Percentiles rank a stretch among this genome's conserved stretches.
phyloP scores from a whole-genome alignment of 2,113 vertebrate species.

The Caloenas nicobarica region DNA sequence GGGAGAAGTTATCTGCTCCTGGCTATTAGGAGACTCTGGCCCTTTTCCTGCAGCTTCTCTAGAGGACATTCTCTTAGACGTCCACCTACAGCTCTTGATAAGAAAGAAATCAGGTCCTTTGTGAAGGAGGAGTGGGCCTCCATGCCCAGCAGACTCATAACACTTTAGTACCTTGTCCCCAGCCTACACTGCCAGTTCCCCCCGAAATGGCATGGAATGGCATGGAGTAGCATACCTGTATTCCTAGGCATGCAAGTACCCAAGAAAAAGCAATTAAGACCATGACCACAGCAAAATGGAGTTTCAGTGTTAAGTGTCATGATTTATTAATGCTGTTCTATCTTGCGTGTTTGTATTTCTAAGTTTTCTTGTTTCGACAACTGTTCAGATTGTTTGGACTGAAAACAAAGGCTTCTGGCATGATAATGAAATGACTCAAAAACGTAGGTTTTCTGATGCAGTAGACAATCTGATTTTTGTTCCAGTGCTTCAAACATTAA shows the following conservation, averaged over 20 bases:
- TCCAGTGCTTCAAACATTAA: background rate
- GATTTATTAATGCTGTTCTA: slow-evolving; percentile 5
- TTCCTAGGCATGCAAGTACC: fast-evolving
- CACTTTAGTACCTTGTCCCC: background rate
- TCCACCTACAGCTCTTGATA: background rate
- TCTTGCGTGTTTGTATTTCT: slow-evolving; percentile 22
- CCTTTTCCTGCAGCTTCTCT: background rate
- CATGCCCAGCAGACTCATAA: background rate
- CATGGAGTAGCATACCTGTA: background rate
- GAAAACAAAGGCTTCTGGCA: slow-evolving; percentile 19
- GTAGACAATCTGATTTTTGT: background rate
- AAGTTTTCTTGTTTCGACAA: slow-evolving; percentile 60
- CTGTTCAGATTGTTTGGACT: slow-evolving; percentile 41
- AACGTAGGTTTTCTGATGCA: background rate
- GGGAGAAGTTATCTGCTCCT: fast-evolving
- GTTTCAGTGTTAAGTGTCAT: background rate
- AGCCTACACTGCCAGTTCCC: background rate
- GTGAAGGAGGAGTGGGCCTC: background rate
- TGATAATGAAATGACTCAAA: slow-evolving; percentile 26
- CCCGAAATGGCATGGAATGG: background rate
- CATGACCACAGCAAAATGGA: background rate
- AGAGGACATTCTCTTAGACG: background rate
- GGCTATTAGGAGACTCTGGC: background rate
- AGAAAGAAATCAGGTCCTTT: background rate
- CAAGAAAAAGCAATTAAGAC: background rate